Evolutionary conservation across 2,888 invertebrate species (phyloP), one percentile per base, ranked within the genome.

Genomic region (Petrolisthes cinctipes): DNA sequence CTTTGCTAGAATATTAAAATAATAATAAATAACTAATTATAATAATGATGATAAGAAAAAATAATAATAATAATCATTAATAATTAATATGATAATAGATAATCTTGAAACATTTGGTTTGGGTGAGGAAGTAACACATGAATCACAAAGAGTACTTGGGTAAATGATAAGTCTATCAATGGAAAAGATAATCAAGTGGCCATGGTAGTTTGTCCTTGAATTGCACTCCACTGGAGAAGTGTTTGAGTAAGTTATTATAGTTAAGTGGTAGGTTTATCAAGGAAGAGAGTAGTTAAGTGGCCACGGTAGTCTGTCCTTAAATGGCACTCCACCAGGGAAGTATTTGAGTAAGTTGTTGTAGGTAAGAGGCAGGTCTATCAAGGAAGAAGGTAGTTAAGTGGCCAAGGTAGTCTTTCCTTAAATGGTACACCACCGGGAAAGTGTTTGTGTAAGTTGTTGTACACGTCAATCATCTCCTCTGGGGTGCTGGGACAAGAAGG

Each of bases 351-450:
- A 76, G 57, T 90, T 90, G 54, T 90, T 90, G 61, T 89, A 88
- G 57, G 88, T 68, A 11, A 37, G 37, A 1, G 37, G 37, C 37
- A 37, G 37, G 37, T 14, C 17, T 2, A 11, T 89, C 57, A 90
- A 37, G 90, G 90, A 11, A 90, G 66, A n/a, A 90, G 85, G n/a
- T 83, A 54, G 53, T 84, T 86, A 4, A 90, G 85, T 5, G 89
- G 89, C 85, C 88, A 89, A 0, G 90, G 90, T 14, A 90, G 14
- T 6, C 76, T 86, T 6, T 90, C 90, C 75, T 85, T 89, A 80
- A 83, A 90, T n/a, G 90, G 90, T 17, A 90, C 66, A 0, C 90
- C 90, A n/a, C 86, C 68, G 9, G 90, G 90, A 68, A 85, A 90
- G 20, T 90, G 80, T n/a, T 80, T 73, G 51, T 88, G 82, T 17